Evolutionary conservation across 2,113 vertebrate species (phyloP).

Genomic region (Illadopsis cleaveri): DNA sequence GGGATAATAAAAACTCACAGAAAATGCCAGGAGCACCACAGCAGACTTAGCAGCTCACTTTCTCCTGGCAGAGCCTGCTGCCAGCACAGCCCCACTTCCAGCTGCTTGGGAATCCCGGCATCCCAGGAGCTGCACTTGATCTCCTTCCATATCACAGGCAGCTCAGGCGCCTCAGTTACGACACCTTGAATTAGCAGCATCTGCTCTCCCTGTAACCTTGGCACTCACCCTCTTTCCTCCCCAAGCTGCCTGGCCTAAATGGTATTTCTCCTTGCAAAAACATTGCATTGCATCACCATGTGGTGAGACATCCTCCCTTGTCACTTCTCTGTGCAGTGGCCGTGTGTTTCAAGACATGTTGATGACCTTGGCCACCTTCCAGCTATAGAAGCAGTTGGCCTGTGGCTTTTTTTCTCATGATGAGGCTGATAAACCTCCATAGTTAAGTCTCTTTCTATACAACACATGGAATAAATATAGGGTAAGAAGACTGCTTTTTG

Average conservation of each 20-base stretch:
- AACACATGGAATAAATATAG: not conserved
- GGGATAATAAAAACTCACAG: not conserved
- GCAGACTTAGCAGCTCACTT: not conserved
- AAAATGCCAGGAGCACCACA: not conserved
- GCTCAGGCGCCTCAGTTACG: not conserved
- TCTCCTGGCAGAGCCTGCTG: not conserved
- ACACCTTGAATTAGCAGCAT: slow-evolving; percentile 16
- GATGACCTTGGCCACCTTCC: not conserved
- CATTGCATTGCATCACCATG: not conserved
- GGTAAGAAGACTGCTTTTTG: not conserved
- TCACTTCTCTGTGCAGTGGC: not conserved
- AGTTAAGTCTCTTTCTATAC: not conserved
- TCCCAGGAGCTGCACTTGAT: not conserved
- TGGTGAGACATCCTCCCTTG: not conserved
- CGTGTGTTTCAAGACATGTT: not conserved
- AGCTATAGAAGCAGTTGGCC: not conserved
- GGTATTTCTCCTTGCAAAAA: not conserved
- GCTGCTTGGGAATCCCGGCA: not conserved
- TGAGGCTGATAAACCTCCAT: not conserved
- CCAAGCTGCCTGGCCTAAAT: not conserved
- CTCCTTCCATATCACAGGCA: not conserved
- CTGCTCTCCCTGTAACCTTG: not conserved
- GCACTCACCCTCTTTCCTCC: not conserved
- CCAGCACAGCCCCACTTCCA: not conserved
- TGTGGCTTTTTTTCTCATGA: not conserved